These are phyloP conservation scores for Euzetes globulus DNA, from an alignment of 2,888 invertebrate species.

Conservation along the genomic window DNA sequence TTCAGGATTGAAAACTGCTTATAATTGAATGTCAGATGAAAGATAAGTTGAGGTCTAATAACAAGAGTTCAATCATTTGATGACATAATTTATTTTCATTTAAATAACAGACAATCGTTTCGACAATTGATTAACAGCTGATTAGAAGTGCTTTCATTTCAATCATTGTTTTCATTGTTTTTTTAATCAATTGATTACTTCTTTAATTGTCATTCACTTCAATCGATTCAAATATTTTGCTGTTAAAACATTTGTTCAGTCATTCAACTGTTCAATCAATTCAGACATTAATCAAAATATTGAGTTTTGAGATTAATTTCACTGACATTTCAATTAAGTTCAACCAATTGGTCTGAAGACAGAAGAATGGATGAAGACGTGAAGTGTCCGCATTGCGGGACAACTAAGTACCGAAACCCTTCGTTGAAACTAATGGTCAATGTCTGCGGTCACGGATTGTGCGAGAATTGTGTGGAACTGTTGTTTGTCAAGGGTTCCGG, in stretches of 20 bases:
- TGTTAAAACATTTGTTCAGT: not conserved
- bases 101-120: not conserved
- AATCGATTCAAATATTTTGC: not conserved
- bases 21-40: too few species aligned
- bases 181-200: not conserved
- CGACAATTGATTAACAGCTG: slow-evolving; percentile 4
- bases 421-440: slow-evolving; percentile 95
- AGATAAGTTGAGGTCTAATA: not conserved
- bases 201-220: too few species aligned
- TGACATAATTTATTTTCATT: not conserved
- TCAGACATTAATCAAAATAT: not conserved
- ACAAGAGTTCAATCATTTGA: not conserved
- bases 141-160: not conserved
- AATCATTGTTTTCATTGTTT: not conserved
- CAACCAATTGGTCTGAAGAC: too few species aligned
- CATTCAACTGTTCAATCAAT: not conserved
- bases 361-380: slow-evolving; percentile 57
- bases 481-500: slow-evolving; percentile 94
- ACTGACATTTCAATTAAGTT: too few species aligned
- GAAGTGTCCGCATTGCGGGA: slow-evolving; percentile 93
- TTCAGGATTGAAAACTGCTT: too few species aligned
- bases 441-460: slow-evolving; percentile 92
- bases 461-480: slow-evolving; percentile 94
- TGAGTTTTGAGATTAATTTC: too few species aligned
- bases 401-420: slow-evolving; percentile 91